A percentile compares a stretch with the other conserved stretches of the same genome.
Conservation (phyloP, 2,888 invertebrate species). For the Synanthedon tipuliformis region DNA sequence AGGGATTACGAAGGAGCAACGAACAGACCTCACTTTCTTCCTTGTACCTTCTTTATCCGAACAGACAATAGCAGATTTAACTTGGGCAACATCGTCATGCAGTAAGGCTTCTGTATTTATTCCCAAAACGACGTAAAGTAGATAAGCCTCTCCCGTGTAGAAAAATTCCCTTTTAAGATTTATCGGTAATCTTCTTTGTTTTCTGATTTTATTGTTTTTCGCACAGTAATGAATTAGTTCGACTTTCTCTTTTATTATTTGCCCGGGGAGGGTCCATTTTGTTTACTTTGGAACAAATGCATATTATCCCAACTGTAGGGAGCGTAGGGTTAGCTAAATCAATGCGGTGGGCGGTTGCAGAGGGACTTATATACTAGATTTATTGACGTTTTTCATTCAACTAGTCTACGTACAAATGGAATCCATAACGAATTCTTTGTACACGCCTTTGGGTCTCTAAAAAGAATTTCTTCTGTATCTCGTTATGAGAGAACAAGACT, state of each 20-base stretch:
- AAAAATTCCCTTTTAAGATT: slow-evolving; percentile 56
- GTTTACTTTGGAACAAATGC: slow-evolving; percentile 48
- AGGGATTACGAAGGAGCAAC: slow-evolving; percentile 36
- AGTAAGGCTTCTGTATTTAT: slow-evolving; percentile 46
- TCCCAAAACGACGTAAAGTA: slow-evolving; percentile 54
- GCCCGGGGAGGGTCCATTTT: slow-evolving; percentile 41
- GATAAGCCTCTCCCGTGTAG: slow-evolving; percentile 44
- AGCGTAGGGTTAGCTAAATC: slow-evolving; percentile 47
- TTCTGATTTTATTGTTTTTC: slow-evolving; percentile 55
- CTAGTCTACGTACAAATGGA: slow-evolving; percentile 6
- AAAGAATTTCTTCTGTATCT: slow-evolving; percentile 28
- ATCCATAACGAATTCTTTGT: slow-evolving; percentile 19
- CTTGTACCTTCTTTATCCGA: slow-evolving; percentile 50
- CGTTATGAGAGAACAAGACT: slow-evolving; percentile 33
- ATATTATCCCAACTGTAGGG: slow-evolving; percentile 32
- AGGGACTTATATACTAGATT: slow-evolving; percentile 36
- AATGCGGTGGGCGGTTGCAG: slow-evolving; percentile 45
- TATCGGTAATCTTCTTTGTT: slow-evolving; percentile 54
- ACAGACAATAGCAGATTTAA: slow-evolving; percentile 54
- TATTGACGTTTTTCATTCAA: slow-evolving; percentile 27
- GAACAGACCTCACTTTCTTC: slow-evolving; percentile 25
- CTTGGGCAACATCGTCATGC: slow-evolving; percentile 44
- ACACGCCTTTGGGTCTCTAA: slow-evolving; percentile 14
- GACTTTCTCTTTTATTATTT: slow-evolving; percentile 46
- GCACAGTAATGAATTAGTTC: slow-evolving; percentile 51